phyloP scores from a whole-genome alignment of 2,797 vertebrate species.

The Syncerus caffer region DNA sequence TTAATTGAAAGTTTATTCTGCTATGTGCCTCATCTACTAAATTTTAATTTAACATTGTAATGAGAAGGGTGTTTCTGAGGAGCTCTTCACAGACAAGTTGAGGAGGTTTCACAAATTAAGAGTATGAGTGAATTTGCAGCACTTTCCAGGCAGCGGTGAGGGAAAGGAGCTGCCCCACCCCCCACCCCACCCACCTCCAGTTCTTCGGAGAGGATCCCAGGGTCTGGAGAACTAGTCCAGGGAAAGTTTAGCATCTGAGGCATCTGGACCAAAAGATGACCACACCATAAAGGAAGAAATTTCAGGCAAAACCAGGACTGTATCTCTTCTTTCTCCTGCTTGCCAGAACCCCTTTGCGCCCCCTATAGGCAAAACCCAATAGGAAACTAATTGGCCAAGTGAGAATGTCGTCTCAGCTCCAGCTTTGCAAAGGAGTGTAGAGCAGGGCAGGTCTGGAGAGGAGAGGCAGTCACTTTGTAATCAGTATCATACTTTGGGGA shows the following conservation, averaged over 20 bases:
- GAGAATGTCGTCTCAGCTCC: background rate
- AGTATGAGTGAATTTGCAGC: background rate
- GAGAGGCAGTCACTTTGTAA: background rate
- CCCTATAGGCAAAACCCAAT: background rate
- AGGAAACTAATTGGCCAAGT: background rate
- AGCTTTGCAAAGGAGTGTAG: background rate
- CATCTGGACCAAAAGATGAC: background rate
- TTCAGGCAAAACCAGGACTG: background rate
- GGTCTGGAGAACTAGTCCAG: background rate
- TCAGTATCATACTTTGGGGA: background rate
- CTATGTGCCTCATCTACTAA: slow-evolving; percentile 76
- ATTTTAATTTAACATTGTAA: slow-evolving; percentile 79
- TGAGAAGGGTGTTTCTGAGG: slow-evolving; percentile 72
- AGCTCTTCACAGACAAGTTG: slow-evolving; percentile 49
- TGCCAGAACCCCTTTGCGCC: fast-evolving
- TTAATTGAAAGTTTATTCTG: slow-evolving; percentile 83
- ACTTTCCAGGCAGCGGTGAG: background rate
- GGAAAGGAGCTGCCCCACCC: background rate
- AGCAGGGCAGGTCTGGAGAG: background rate
- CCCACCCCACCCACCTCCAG: background rate
- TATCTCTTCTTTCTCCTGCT: background rate
- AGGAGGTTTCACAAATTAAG: slow-evolving; percentile 58
- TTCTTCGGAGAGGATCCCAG: background rate
- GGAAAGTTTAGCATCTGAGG: background rate
- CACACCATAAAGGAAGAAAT: background rate